Evolutionary conservation across 2,888 invertebrate genomes (phyloP).

Genomic region (Amphipyra berbera): DNA sequence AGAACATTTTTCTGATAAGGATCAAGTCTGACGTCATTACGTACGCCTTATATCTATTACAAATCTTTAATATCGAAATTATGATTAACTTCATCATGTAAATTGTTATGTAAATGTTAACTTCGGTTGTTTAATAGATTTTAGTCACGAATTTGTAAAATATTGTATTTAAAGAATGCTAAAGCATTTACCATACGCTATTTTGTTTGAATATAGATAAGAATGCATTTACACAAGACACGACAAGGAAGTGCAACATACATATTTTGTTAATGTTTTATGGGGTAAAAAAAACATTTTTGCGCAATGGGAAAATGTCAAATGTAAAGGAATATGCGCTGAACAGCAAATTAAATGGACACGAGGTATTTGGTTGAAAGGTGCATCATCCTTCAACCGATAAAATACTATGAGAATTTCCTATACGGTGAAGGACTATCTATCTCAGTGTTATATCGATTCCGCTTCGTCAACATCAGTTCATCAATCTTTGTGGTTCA

Average conservation of each 20-base stretch:
- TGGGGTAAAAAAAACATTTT: neutral
- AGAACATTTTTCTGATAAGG: slow-evolving; percentile 39
- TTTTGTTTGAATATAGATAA: neutral
- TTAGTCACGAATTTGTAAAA: slow-evolving; percentile 33
- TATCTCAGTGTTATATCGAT: slow-evolving; percentile 30
- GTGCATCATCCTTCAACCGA: slow-evolving; percentile 6
- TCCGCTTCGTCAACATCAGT: slow-evolving; percentile 44
- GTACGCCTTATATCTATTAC: slow-evolving; percentile 22
- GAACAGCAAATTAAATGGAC: slow-evolving; percentile 8
- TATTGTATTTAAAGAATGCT: slow-evolving; percentile 21
- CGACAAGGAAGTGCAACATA: too few relatives aligned
- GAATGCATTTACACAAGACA: too few relatives aligned
- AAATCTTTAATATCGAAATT: slow-evolving; percentile 14
- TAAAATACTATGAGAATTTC: slow-evolving; percentile 29
- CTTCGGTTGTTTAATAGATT: slow-evolving; percentile 24
- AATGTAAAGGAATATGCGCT: neutral
- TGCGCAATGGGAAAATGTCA: neutral
- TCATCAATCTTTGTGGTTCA: slow-evolving; percentile 47
- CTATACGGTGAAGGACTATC: slow-evolving; percentile 21
- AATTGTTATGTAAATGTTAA: slow-evolving; percentile 21
- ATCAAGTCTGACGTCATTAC: slow-evolving; percentile 36
- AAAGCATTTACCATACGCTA: neutral
- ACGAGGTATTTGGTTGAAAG: slow-evolving; percentile 22
- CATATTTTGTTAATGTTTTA: too few relatives aligned
- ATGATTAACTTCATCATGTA: slow-evolving; percentile 12